Evolutionary conservation across 2,113 vertebrate species (phyloP), one percentile per base, ranked within the genome.

Genomic region (Engystomops pustulosus): DNA sequence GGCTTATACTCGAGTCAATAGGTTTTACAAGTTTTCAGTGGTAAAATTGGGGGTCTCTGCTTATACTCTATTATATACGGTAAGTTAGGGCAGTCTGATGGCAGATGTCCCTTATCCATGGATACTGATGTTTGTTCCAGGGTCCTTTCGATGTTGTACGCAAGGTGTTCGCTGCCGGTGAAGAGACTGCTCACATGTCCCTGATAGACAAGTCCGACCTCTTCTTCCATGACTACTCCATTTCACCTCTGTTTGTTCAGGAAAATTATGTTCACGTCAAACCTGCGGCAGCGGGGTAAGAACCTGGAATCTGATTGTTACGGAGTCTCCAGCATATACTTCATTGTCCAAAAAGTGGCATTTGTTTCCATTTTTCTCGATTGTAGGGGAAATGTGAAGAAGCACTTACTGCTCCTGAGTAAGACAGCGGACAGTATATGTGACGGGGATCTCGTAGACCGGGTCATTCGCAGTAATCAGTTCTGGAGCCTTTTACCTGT

Each of bases 231-330:
- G 98, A 99, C 89, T 99, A 99, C 88, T 98, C 97, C 0, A 87
- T 99, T 18, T 96, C 95, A 4, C 98, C 98, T 11, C 96, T 99
- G n/a, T 99, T 99, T 86, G 95, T 99, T 30, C 97, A 99, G 79
- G 98, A 99, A 89, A 99, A 99, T 91, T 99, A 99, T 15, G 36
- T 95, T 9, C 94, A 98, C 0, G 96, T 99, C 38, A 96, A 95
- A 76, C 98, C 98, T 0, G 88, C 91, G 0, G 97, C 98, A 23
- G 96, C 97, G 5, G 91, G 95, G 98, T 99, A 89, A 95, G 95
- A n/a, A 23, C 71, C 25, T 3, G n/a, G 4, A 3, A 55, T 30
- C 27, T 18, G 62, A 32, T 32, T 41, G 27, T 10, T 5, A 18
- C 36, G 14, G 14, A 10, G n/a, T n/a, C 30, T 15, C 6, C 17